A percentile compares a stretch with the other conserved stretches of the same genome.
Conservation (phyloP, 2,888 invertebrate genomes). For the Dryomyza anilis region DNA sequence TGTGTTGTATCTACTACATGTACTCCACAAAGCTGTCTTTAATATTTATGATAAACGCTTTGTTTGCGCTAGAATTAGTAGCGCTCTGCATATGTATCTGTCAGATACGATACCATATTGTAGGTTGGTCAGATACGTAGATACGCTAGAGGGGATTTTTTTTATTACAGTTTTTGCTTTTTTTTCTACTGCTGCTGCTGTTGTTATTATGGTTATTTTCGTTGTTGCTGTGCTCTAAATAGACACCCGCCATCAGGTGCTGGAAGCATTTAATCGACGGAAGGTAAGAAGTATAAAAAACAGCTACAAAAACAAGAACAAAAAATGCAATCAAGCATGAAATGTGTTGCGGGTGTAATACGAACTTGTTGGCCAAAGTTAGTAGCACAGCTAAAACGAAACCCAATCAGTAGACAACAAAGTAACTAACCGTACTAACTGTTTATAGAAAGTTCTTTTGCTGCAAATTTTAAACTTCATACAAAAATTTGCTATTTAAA, state of each 20-base stretch:
- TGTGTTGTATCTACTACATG: neutral
- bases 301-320: no score
- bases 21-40: neutral
- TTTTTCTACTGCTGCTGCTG: neutral
- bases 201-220: neutral
- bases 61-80: slow-evolving; percentile 17
- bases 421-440: no score
- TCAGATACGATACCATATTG: neutral
- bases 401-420: no score
- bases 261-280: slow-evolving; percentile 3
- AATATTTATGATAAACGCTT: slow-evolving; percentile 16
- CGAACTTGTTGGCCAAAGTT: no score
- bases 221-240: slow-evolving; percentile 13
- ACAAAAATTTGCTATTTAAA: neutral
- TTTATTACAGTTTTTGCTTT: neutral
- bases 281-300: no score
- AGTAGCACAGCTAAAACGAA: no score
- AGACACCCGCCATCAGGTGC: slow-evolving; percentile 5
- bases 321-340: slow-evolving; percentile 12
- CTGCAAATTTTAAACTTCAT: neutral
- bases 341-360: no score
- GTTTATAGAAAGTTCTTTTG: neutral
- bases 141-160: neutral
- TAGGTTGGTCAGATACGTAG: neutral
- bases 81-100: neutral